Evolutionary conservation across 2,888 invertebrate genomes (phyloP).

Genomic region (Pristionchus maxplancki): DNA sequence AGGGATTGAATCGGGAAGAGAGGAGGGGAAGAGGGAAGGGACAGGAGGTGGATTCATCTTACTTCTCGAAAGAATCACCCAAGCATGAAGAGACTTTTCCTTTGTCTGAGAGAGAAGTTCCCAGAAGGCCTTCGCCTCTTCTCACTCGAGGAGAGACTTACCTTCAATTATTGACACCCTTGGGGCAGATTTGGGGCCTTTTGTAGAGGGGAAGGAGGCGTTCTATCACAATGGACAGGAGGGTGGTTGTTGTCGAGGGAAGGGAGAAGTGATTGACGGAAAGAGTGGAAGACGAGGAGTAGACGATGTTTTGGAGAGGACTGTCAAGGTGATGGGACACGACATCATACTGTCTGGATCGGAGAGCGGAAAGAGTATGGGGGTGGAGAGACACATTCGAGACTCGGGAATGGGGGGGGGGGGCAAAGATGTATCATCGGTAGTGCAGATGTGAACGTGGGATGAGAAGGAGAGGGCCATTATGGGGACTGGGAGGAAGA

Average conservation of each 20-base stretch:
- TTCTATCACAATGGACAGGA: not conserved
- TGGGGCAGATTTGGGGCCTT: not conserved
- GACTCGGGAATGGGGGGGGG: not conserved
- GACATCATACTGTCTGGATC: not conserved
- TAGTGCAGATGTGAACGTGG: not conserved
- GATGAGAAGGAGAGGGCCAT: not conserved
- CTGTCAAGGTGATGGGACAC: not conserved
- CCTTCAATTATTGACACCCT: not conserved
- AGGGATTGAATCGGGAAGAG: not conserved
- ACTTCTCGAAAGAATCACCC: not conserved
- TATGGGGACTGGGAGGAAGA: not conserved
- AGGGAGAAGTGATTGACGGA: not conserved
- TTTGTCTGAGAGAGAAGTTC: constrained; percentile 28
- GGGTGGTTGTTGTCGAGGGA: not conserved
- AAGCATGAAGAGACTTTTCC: constrained; percentile 27
- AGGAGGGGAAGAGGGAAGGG: not conserved
- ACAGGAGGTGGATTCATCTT: not conserved
- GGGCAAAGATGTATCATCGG: not conserved
- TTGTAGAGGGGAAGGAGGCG: not conserved
- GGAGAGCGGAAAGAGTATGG: not conserved
- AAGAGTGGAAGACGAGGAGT: not conserved
- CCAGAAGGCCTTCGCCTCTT: not conserved
- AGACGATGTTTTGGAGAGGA: not conserved
- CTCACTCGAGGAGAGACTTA: not conserved
- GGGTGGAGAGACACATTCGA: not conserved